These are phyloP conservation scores for Anagyrus pseudococci DNA, from an alignment of 2,888 invertebrate genomes.

Conservation along the genomic window DNA sequence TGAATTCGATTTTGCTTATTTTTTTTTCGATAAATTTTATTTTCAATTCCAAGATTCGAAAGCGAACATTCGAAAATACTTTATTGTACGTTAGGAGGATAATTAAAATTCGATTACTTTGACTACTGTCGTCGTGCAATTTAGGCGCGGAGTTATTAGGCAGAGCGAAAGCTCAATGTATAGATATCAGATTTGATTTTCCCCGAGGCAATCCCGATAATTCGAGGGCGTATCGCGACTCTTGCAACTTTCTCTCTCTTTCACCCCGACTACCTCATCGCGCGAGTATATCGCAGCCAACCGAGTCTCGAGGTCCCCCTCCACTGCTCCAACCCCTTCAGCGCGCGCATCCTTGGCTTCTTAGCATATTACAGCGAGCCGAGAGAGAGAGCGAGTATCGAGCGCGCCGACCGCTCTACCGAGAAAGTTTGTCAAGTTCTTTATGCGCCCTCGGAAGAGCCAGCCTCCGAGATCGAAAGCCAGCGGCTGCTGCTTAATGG, in stretches of 20 bases:
- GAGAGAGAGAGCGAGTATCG: neutral
- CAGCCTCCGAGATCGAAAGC: neutral
- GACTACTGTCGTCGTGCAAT: no score
- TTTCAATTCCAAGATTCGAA: no score
- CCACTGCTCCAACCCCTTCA: neutral
- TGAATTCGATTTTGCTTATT: no score
- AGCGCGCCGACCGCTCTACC: neutral
- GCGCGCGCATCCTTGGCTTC: slow-evolving; percentile 6
- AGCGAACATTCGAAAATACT: no score
- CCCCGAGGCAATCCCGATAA: slow-evolving; percentile 24
- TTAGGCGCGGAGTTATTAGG: slow-evolving; percentile 1
- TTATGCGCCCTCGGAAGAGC: neutral
- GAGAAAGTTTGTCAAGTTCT: slow-evolving; percentile 34
- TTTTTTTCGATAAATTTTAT: no score
- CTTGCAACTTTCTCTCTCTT: slow-evolving; percentile 18
- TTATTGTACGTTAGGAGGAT: no score
- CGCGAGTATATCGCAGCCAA: neutral
- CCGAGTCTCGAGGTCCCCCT: neutral
- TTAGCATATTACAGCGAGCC: slow-evolving; percentile 30
- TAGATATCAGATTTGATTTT: slow-evolving; percentile 13
- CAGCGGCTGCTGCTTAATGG: slow-evolving; percentile 52
- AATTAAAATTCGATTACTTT: no score
- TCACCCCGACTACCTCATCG: neutral
- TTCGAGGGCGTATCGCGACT: slow-evolving; percentile 27
- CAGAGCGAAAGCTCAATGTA: no score